Percentiles rank a stretch among this genome's conserved stretches.
Evolutionary conservation across 1,140 invertebrate species (phyloP).

Genomic region (Hormaphis cornu): DNA sequence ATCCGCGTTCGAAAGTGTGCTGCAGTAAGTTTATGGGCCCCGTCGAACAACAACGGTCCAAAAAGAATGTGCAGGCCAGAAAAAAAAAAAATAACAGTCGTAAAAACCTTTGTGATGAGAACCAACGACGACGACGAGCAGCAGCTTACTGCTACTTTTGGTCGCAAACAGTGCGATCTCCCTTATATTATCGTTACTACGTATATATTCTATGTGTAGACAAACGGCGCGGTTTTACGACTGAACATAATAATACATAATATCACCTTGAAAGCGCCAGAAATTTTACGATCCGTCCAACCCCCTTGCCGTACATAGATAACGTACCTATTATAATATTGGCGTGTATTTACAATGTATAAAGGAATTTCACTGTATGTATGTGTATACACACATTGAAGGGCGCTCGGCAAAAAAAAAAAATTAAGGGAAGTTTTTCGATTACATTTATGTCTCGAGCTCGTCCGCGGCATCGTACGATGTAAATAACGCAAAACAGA

Average conservation of each 20-base stretch:
- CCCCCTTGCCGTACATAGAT: not conserved
- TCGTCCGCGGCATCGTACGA: not conserved
- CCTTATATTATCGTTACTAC: constrained; percentile 6
- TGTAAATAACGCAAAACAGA: too few relatives aligned
- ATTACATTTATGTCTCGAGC: not conserved
- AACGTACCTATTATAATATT: too few relatives aligned
- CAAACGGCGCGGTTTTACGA: constrained; percentile 3
- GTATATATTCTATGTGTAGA: constrained; percentile 2
- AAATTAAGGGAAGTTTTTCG: constrained; percentile 2
- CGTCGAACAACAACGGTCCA: not conserved
- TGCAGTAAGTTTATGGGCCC: not conserved
- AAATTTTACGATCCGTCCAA: constrained; percentile 29
- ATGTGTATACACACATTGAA: not conserved
- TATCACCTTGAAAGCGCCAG: constrained; percentile 11
- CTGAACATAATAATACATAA: too few relatives aligned
- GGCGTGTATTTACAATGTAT: too few relatives aligned
- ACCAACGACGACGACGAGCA: not conserved
- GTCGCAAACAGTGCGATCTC: not conserved
- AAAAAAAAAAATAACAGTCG: constrained; percentile 25
- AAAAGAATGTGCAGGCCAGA: not conserved
- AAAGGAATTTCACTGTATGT: not conserved
- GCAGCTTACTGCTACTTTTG: not conserved
- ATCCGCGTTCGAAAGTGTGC: not conserved
- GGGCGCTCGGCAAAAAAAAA: too few relatives aligned
- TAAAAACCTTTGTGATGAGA: constrained; percentile 23